A percentile compares a stretch with the other conserved stretches of the same genome.
phyloP scores from a whole-genome alignment of 2,797 vertebrate genomes.

The Siniperca scherzeri region DNA sequence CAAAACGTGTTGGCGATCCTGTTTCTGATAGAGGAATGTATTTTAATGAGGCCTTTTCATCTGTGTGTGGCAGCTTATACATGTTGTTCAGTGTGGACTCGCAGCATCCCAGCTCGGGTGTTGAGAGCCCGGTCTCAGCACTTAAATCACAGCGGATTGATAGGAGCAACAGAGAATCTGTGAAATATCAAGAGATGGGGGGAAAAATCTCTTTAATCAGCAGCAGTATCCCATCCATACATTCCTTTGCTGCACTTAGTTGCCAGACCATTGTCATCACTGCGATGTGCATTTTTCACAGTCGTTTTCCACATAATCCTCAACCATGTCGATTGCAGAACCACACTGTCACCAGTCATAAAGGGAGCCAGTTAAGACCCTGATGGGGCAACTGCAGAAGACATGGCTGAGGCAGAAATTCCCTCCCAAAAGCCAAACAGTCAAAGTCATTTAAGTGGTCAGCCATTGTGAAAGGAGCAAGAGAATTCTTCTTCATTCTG shows the following conservation, averaged over 20 bases:
- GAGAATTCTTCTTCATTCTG: slow-evolving; percentile 2
- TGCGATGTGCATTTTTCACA: slow-evolving; percentile 50
- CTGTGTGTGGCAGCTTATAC: slow-evolving; percentile 28
- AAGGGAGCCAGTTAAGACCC: slow-evolving; percentile 34
- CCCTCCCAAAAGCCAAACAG: slow-evolving; percentile 35
- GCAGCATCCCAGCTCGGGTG: slow-evolving; percentile 44
- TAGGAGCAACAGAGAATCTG: slow-evolving; percentile 57
- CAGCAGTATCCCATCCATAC: slow-evolving; percentile 60
- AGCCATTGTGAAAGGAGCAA: slow-evolving; percentile 13
- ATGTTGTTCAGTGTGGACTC: slow-evolving; percentile 20
- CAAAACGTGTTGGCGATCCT: slow-evolving; percentile 52
- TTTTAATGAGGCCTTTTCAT: slow-evolving; percentile 60
- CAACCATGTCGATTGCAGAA: slow-evolving; percentile 46
- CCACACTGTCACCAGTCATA: slow-evolving; percentile 57
- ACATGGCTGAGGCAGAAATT: slow-evolving; percentile 40
- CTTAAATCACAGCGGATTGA: slow-evolving; percentile 60
- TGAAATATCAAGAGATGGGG: slow-evolving; percentile 49
- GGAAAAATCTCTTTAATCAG: slow-evolving; percentile 75
- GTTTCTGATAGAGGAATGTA: slow-evolving; percentile 42
- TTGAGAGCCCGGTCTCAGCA: slow-evolving; percentile 67
- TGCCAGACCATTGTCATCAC: slow-evolving; percentile 81
- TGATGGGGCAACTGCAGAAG: slow-evolving; percentile 26
- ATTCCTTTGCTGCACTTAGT: slow-evolving; percentile 56
- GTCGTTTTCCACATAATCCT: slow-evolving; percentile 58
- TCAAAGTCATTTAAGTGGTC: slow-evolving; percentile 51